These are phyloP conservation scores for Syrrhaptes paradoxus DNA, from an alignment of 2,113 vertebrate genomes.

Conservation along the genomic window DNA sequence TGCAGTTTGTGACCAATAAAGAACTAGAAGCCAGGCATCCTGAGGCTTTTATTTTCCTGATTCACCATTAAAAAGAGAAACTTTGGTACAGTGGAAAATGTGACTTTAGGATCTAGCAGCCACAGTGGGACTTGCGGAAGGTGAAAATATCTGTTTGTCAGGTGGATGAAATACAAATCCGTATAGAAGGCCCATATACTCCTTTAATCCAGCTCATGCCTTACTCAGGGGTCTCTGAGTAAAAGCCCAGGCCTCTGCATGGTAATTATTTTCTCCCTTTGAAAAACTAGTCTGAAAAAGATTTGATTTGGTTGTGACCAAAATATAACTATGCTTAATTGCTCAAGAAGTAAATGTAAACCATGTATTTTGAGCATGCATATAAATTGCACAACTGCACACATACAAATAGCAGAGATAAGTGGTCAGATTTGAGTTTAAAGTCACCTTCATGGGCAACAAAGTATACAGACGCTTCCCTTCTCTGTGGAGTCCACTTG, in stretches of 20 bases:
- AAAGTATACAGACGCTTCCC: neutral
- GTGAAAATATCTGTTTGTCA: neutral
- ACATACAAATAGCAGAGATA: neutral
- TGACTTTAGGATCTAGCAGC: neutral
- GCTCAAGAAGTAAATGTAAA: neutral
- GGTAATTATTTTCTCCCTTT: neutral
- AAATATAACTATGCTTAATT: neutral
- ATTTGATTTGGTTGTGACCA: neutral
- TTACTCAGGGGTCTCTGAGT: neutral
- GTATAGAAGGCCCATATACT: neutral
- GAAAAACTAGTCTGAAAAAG: neutral
- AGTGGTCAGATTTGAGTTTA: neutral
- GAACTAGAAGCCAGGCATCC: neutral
- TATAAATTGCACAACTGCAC: neutral
- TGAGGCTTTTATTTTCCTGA: neutral
- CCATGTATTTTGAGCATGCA: neutral
- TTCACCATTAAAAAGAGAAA: neutral
- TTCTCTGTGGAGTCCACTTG: neutral
- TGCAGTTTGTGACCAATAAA: neutral
- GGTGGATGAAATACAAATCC: neutral
- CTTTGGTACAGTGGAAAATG: neutral
- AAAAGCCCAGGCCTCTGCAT: neutral
- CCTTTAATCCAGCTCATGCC: neutral
- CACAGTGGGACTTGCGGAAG: neutral
- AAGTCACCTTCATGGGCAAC: neutral